Evolutionary conservation across 37 sponge, comb jelly and placozoan species (phyloP), one percentile per base, ranked within the genome.

Genomic region (Cladorhizidae sp.): DNA sequence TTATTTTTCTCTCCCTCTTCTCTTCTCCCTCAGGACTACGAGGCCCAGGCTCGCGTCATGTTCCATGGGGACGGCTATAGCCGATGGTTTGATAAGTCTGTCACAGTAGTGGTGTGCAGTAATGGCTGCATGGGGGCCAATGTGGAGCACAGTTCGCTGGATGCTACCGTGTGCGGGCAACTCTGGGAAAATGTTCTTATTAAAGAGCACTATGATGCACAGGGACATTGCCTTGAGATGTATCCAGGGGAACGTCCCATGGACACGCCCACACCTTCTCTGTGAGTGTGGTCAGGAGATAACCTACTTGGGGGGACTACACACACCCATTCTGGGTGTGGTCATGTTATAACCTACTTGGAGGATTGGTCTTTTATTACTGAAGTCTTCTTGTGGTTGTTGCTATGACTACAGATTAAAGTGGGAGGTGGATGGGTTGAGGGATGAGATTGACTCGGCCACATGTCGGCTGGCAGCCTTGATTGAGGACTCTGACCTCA

Each of bases 11-110:
- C 61, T 12, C 8, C 12, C 61, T 59, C 17, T 71, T 14, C 54
- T 51, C 23, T 41, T 38, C 20, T 39, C 37, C 45, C 78, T 28
- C 55, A 83, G 88, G 83, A 82, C 33, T 18, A 73, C 31, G 73
- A 41, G 22, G 63, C 21, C 18, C 25, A 11, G 1, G 43, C 61
- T 22, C 33, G 40, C 29, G 25, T 59, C 6, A 37, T 80, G 17
- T 87, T 81, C 49, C 88, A 87, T 81, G 88, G 88, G 0, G 43
- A 87, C 62, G 76, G 58, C n/a, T 55, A 75, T 74, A 81, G 81
- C 70, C 41, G 81, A 33, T 93, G 93, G 93, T 88, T 85, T 73
- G 93, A 93, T 54, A 93, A 93, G 70, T 42, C 43, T 17, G 25
- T 82, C 56, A 59, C n/a, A 0, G 3, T 81, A 3, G 23, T 72